Evolutionary conservation across 2,888 invertebrate genomes (phyloP).

Genomic region (Cephus runcator): DNA sequence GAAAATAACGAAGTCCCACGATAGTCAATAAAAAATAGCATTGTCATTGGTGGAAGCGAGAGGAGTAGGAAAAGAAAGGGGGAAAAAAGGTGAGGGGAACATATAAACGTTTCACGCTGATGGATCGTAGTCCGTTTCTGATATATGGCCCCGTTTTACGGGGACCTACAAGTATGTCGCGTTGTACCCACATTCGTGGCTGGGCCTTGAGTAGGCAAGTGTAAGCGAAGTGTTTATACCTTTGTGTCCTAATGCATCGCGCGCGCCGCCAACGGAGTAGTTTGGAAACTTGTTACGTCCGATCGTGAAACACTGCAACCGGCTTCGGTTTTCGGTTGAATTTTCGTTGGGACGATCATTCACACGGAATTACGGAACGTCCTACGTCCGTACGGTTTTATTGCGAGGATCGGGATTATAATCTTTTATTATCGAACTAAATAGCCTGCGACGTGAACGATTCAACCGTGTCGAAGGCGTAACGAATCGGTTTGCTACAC

Average conservation of each 20-base stretch:
- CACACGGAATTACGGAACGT: conserved; percentile 15
- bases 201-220: not conserved
- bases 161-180: not conserved
- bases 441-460: conserved; percentile 15
- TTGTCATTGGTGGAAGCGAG: not conserved
- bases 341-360: conserved; percentile 8
- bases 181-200: not conserved
- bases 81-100: not conserved
- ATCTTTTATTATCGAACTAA: conserved; percentile 19
- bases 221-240: not conserved
- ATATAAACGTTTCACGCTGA: not conserved
- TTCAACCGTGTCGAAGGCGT: conserved; percentile 11
- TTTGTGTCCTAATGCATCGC: not conserved
- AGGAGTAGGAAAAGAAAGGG: not conserved
- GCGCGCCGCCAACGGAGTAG: not conserved
- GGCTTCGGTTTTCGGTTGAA: not conserved
- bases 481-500: conserved; percentile 9
- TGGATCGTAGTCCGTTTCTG: not conserved
- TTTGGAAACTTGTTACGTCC: not conserved
- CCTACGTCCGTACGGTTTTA: conserved; percentile 15
- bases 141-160: not conserved
- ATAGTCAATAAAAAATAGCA: not conserved
- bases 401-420: conserved; percentile 16
- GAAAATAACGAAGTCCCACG: not conserved
- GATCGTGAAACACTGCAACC: not conserved